Percentiles rank a stretch among this genome's conserved stretches.
phyloP scores from a whole-genome alignment of 53 echinoderm and acorn worm species.

The Paracentrotus lividus region DNA sequence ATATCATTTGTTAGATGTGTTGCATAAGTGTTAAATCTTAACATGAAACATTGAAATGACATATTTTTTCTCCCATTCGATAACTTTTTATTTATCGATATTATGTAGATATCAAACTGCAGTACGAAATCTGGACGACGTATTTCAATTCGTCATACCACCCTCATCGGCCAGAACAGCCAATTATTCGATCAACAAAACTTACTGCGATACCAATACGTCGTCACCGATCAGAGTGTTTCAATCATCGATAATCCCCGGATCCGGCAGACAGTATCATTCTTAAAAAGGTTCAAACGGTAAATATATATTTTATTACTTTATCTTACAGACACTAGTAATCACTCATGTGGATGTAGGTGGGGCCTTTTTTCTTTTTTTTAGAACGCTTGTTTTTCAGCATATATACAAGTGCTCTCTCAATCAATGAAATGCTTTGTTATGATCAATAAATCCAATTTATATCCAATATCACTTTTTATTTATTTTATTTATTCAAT shows the following conservation, averaged over 20 bases:
- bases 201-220: background rate
- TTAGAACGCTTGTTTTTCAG: too few relatives aligned
- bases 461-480: too few relatives aligned
- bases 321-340: too few relatives aligned
- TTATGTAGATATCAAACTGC: conserved; percentile 39
- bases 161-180: conserved; percentile 1
- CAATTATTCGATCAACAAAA: background rate
- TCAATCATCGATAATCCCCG: background rate
- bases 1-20: too few relatives aligned
- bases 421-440: too few relatives aligned
- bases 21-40: too few relatives aligned
- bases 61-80: background rate
- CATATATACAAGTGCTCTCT: too few relatives aligned
- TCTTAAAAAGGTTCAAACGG: conserved; percentile 40
- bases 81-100: background rate
- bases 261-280: background rate
- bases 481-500: too few relatives aligned
- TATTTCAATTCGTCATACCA: background rate
- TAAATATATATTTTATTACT: background rate
- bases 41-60: too few relatives aligned
- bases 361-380: too few relatives aligned
- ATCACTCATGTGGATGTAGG: too few relatives aligned
- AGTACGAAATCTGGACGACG: conserved; percentile 10
- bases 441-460: too few relatives aligned
- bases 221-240: conserved; percentile 12